Evolutionary conservation across 2,113 vertebrate species (phyloP).

Genomic region (Megatriorchis doriae): DNA sequence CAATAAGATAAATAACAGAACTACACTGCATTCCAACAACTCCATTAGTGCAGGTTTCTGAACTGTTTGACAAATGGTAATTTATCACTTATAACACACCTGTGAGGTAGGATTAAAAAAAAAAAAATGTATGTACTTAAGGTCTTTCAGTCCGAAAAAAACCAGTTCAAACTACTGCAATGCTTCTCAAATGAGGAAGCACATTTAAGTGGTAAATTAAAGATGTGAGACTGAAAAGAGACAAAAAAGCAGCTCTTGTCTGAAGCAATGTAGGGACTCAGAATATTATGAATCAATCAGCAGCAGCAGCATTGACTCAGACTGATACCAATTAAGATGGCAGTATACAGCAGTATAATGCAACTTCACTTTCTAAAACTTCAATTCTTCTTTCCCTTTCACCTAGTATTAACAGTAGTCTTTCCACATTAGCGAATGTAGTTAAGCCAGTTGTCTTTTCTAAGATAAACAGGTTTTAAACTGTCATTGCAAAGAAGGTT

Average conservation of each 20-base stretch:
- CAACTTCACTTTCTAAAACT: not conserved
- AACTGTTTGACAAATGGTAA: not conserved
- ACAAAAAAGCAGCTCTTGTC: not conserved
- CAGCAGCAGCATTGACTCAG: not conserved
- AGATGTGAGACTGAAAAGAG: not conserved
- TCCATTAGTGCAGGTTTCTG: not conserved
- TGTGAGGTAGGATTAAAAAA: not conserved
- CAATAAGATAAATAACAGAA: not conserved
- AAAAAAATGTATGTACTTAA: not conserved
- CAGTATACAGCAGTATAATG: not conserved
- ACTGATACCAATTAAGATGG: rapidly evolving
- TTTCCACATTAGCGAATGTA: not conserved
- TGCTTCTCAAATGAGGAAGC: not conserved
- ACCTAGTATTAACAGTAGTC: not conserved
- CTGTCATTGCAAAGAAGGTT: not conserved
- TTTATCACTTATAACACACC: not conserved
- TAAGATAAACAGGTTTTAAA: not conserved
- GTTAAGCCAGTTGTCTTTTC: not conserved
- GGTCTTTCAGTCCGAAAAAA: not conserved
- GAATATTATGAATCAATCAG: not conserved
- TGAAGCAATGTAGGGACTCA: not conserved
- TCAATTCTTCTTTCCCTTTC: not conserved
- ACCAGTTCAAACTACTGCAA: not conserved
- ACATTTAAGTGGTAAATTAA: not conserved
- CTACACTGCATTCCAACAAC: not conserved